phyloP scores from a whole-genome alignment of 2,113 vertebrate species.

The Microcebus jonahi region DNA sequence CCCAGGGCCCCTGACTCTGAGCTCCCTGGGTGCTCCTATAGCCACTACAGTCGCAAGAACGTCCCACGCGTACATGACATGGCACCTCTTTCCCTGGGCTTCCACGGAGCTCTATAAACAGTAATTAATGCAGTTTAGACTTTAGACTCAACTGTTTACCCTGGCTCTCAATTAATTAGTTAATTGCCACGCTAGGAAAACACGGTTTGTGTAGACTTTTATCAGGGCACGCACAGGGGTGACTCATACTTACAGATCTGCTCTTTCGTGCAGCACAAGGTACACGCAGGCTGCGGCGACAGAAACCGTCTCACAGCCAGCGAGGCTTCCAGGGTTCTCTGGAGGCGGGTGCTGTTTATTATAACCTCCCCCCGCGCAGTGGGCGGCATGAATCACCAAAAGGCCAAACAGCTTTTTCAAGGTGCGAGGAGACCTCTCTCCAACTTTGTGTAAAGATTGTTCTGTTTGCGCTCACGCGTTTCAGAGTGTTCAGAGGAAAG shows the following conservation, averaged over 20 bases:
- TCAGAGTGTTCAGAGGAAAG: slow-evolving; percentile 34
- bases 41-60: not conserved
- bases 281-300: not conserved
- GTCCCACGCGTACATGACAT: not conserved
- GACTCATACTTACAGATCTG: slow-evolving; percentile 44
- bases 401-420: slow-evolving; percentile 36
- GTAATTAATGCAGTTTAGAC: slow-evolving; percentile 63
- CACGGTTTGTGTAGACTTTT: slow-evolving; percentile 20
- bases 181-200: slow-evolving; percentile 67
- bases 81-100: not conserved
- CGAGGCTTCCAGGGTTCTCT: not conserved
- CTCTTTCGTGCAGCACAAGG: not conserved
- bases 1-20: not conserved
- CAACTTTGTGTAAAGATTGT: not conserved
- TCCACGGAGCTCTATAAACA: slow-evolving; percentile 53
- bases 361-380: not conserved
- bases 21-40: rapidly evolving
- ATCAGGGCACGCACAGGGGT: not conserved
- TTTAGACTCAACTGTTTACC: slow-evolving; percentile 48
- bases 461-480: slow-evolving; percentile 22
- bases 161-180: slow-evolving; percentile 71
- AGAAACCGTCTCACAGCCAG: not conserved
- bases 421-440: not conserved
- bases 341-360: slow-evolving; percentile 48
- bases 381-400: slow-evolving; percentile 59